Conservation (phyloP, 2,888 invertebrate species). For the Eledona agricola region DNA sequence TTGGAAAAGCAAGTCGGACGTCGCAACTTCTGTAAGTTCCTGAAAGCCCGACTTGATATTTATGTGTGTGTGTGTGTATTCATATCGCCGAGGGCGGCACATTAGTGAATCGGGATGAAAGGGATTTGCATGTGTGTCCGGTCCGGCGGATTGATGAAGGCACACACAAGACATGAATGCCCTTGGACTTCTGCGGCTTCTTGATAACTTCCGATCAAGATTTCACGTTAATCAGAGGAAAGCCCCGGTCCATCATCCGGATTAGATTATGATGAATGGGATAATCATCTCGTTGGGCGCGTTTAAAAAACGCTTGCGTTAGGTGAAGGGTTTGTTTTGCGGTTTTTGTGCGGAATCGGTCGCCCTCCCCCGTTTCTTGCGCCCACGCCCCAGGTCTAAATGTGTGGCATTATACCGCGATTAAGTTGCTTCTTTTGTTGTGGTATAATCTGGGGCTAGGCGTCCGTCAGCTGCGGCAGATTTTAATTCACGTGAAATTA, state of each 20-base stretch:
- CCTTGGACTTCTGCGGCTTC: conserved; percentile 44
- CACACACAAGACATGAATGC: conserved; percentile 44
- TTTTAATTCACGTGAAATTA: conserved; percentile 71
- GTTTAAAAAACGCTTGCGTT: too few species aligned
- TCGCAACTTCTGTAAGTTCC: conserved; percentile 40
- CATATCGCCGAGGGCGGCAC: conserved; percentile 45
- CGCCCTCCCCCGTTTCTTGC: conserved; percentile 7
- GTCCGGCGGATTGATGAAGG: conserved; percentile 43
- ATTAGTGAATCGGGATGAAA: conserved; percentile 47
- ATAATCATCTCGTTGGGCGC: too few species aligned
- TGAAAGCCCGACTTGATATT: conserved; percentile 45
- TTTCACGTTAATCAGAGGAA: conserved; percentile 24
- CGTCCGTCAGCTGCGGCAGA: conserved; percentile 66
- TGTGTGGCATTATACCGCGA: conserved; percentile 58
- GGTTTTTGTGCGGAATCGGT: too few species aligned
- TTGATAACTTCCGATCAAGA: conserved; percentile 40
- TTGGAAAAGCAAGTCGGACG: conserved; percentile 28
- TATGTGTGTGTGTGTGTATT: conserved; percentile 43
- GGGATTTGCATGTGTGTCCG: conserved; percentile 49
- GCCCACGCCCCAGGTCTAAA: conserved; percentile 42
- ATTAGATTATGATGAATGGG: too few species aligned
- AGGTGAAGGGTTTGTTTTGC: too few species aligned
- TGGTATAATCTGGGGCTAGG: conserved; percentile 59
- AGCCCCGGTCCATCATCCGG: background rate
- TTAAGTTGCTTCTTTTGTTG: conserved; percentile 61